Evolutionary conservation across 2,113 vertebrate genomes (phyloP), one percentile per base, ranked within the genome.

Genomic region (Anseranas semipalmata): DNA sequence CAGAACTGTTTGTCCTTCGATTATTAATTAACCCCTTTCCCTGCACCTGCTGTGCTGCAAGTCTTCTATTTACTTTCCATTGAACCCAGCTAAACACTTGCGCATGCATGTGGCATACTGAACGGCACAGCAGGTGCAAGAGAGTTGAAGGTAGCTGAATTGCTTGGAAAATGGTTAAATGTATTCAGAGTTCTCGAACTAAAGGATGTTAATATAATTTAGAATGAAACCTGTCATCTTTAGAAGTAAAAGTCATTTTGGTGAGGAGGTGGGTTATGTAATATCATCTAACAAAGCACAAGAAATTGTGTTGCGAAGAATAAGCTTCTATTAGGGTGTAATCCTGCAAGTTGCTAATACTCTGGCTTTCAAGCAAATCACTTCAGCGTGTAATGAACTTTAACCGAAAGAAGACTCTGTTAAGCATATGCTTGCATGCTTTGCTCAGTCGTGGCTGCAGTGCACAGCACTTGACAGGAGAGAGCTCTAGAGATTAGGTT

Each of bases 201-300:
- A 52, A 94, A 91, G 52, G 60, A 78, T 85, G 62, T 16, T 93
- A 87, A 92, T 87, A 65, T n/a, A 78, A 94, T 90, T 90, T 92
- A 87, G 85, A 95, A 85, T 75, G 81, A 93, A 95, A 95, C 52
- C 83, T 96, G 92, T 87, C 92, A 96, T 93, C 74, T 92, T 92
- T 55, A 50, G 35, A 96, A 94, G 85, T 66, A 52, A 87, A 94
- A 93, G 67, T 87, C 11, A 74, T 76, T 94, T 89, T 94, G 41
- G 30, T 83, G 85, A 96, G 96, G 90, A 87, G 91, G 90, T 77
- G 90, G 82, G 72, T 97, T 96, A 94, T 80, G 81, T 90, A 94
- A 91, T 86, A 80, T 65, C 89, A 91, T 74, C 35, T 90, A 94
- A 96, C 82, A 96, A 95, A 96, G 90, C 59, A 90, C 37, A 88